These are phyloP conservation scores for Hirtodrosophila confusa DNA, from an alignment of 2,888 invertebrate species.

Conservation along the genomic window DNA sequence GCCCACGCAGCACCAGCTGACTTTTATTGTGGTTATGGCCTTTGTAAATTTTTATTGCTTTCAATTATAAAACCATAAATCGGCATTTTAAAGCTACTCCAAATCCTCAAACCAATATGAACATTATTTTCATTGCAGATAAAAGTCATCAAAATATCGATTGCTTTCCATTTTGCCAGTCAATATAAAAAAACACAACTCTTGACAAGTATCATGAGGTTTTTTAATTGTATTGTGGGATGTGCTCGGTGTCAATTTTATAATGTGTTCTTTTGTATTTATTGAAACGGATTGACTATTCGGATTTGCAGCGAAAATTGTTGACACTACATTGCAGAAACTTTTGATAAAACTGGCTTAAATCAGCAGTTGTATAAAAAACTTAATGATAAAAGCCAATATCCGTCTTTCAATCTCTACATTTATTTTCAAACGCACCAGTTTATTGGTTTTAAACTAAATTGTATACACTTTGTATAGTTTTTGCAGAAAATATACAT, in stretches of 20 bases:
- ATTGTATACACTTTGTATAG: no score
- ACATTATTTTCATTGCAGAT: constrained; percentile 24
- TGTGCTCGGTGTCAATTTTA: constrained; percentile 1
- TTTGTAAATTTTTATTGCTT: constrained; percentile 61
- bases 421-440: no score
- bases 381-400: no score
- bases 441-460: no score
- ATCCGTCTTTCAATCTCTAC: no score
- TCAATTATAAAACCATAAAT: constrained; percentile 77
- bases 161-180: constrained; percentile 35
- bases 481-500: no score
- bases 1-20: constrained; percentile 40
- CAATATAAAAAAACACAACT: constrained; percentile 7
- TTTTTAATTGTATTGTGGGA: constrained; percentile 32
- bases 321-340: constrained; percentile 1
- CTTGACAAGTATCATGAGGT: constrained; percentile 3
- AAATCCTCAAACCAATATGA: constrained; percentile 21
- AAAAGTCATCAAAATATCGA: constrained; percentile 37
- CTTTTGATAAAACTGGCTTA: no score
- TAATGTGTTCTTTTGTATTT: constrained; percentile 3
- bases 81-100: constrained; percentile 51
- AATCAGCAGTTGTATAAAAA: no score
- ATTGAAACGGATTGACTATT: background rate
- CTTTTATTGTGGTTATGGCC: constrained; percentile 21
- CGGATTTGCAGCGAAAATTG: background rate